These are phyloP conservation scores for Stegastes partitus DNA, from an alignment of 2,113 vertebrate genomes.

Conservation along the genomic window DNA sequence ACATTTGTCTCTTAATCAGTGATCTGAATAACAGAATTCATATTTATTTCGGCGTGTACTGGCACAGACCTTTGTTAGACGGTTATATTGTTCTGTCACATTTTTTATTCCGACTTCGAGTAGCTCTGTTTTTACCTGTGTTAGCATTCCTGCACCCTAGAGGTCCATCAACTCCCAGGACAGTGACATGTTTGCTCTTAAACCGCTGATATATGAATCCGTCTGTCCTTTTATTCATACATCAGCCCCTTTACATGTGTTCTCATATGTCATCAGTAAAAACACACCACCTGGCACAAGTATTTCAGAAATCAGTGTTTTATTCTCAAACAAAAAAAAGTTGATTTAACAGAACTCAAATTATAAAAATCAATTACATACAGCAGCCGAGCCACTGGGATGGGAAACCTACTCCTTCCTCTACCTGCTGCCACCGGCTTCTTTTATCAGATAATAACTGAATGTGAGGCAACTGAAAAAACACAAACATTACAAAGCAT, in stretches of 20 bases:
- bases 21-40: no score
- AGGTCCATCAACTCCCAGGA: no score
- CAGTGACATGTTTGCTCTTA: no score
- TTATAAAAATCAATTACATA: constrained; percentile 40
- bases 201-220: no score
- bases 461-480: neutral
- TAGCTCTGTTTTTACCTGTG: no score
- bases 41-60: no score
- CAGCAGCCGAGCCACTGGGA: neutral
- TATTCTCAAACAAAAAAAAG: constrained; percentile 41
- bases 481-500: constrained; percentile 5
- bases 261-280: neutral
- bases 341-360: constrained; percentile 34
- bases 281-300: neutral
- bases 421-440: no score
- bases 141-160: no score
- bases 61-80: no score
- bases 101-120: no score
- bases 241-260: neutral
- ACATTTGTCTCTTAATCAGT: no score
- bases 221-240: neutral
- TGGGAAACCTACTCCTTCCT: constrained; percentile 9
- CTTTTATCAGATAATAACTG: constrained; percentile 7
- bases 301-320: constrained; percentile 32
- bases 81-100: no score